Percentiles rank a stretch among this genome's conserved stretches.
These are phyloP conservation scores for Ceratina calcarata DNA, from an alignment of 1,140 invertebrate species.

Conservation along the genomic window DNA sequence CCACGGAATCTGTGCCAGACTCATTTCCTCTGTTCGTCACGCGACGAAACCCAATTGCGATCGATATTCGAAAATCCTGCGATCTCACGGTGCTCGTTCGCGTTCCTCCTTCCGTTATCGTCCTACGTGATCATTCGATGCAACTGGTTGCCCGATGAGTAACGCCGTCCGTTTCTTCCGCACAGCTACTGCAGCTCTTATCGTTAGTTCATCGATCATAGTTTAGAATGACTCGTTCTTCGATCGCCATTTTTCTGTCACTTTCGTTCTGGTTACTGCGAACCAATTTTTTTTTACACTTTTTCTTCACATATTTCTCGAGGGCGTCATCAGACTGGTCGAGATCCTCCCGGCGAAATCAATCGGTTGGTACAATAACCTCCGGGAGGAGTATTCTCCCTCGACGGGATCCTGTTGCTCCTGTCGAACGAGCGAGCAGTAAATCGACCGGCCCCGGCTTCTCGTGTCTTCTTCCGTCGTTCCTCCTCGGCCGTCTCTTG, in stretches of 20 bases:
- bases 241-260: no score
- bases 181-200: no score
- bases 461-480: constrained; percentile 29
- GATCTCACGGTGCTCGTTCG: no score
- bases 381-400: constrained; percentile 12
- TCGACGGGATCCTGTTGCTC: constrained; percentile 7
- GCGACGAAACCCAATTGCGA: constrained; percentile 56
- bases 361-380: constrained; percentile 57
- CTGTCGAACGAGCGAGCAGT: constrained; percentile 42
- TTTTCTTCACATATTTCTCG: no score
- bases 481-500: background rate
- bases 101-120: background rate
- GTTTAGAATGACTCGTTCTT: no score
- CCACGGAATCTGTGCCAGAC: constrained; percentile 57
- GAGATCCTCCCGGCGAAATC: constrained; percentile 39
- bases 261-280: no score
- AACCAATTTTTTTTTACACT: no score
- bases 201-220: no score
- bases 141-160: no score
- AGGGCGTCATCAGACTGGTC: no score
- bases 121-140: no score
- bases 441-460: constrained; percentile 40
- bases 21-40: background rate
- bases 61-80: constrained; percentile 52
- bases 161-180: no score